Conservation (phyloP, 2,113 vertebrate species). For the Gallinago media region DNA sequence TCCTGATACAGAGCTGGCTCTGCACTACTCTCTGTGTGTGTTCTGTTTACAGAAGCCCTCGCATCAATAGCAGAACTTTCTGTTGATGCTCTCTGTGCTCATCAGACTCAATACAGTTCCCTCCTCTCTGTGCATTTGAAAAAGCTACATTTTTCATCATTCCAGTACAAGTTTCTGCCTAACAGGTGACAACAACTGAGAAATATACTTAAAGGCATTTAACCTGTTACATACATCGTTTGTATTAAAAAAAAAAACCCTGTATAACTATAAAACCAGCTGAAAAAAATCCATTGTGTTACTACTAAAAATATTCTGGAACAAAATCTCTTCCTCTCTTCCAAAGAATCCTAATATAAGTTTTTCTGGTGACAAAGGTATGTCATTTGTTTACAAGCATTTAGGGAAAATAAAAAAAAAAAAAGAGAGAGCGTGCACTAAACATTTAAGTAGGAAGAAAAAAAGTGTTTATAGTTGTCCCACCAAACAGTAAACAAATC, state of each 20-base stretch:
- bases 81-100: not conserved
- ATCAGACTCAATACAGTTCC: not conserved
- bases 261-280: not conserved
- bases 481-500: not conserved
- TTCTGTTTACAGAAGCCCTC: not conserved
- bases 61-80: not conserved
- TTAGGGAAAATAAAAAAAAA: not conserved
- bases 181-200: rapidly evolving
- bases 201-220: not conserved
- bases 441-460: not conserved
- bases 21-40: not conserved
- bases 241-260: not conserved
- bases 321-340: not conserved
- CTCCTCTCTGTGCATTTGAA: rapidly evolving
- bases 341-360: not conserved
- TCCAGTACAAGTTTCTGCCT: not conserved
- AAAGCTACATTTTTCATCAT: not conserved
- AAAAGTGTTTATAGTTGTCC: not conserved
- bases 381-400: not conserved
- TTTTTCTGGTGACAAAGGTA: not conserved
- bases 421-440: rapidly evolving
- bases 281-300: not conserved
- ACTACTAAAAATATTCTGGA: not conserved
- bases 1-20: not conserved
- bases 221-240: not conserved